These are phyloP conservation scores for Anas capensis DNA, from an alignment of 2,797 vertebrate genomes.

Conservation along the genomic window DNA sequence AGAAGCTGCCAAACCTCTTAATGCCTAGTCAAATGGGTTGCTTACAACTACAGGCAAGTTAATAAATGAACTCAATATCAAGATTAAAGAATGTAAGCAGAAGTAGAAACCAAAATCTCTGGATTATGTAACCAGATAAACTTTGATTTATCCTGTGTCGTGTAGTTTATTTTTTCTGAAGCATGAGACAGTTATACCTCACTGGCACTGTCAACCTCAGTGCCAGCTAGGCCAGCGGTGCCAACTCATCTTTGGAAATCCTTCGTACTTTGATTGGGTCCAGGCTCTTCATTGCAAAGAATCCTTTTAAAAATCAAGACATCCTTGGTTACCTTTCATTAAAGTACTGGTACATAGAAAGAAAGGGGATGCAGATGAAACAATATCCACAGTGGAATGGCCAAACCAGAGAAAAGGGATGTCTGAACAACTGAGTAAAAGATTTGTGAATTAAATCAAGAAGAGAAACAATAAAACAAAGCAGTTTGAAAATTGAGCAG, in stretches of 20 bases:
- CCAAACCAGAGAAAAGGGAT: neutral
- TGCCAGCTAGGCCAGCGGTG: neutral
- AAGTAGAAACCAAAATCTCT: neutral
- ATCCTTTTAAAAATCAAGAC: neutral
- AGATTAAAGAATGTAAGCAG: neutral
- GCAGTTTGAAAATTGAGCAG: neutral
- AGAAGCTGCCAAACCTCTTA: neutral
- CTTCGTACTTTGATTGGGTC: neutral
- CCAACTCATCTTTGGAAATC: slow-evolving; percentile 20
- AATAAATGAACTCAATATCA: neutral
- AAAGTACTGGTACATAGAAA: slow-evolving; percentile 16
- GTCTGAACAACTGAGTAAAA: neutral
- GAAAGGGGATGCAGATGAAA: slow-evolving; percentile 13
- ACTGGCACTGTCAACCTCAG: neutral
- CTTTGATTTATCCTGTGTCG: neutral
- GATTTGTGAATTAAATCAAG: neutral
- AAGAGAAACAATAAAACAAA: slow-evolving; percentile 2
- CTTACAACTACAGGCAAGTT: neutral
- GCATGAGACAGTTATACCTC: neutral
- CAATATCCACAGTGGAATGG: neutral
- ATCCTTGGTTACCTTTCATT: neutral
- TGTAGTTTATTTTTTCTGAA: neutral
- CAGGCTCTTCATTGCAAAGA: slow-evolving; percentile 39
- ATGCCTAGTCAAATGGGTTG: neutral
- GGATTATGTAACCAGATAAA: neutral